phyloP scores from a whole-genome alignment of 2,888 invertebrate species.

The Lepidochrysops patricia region DNA sequence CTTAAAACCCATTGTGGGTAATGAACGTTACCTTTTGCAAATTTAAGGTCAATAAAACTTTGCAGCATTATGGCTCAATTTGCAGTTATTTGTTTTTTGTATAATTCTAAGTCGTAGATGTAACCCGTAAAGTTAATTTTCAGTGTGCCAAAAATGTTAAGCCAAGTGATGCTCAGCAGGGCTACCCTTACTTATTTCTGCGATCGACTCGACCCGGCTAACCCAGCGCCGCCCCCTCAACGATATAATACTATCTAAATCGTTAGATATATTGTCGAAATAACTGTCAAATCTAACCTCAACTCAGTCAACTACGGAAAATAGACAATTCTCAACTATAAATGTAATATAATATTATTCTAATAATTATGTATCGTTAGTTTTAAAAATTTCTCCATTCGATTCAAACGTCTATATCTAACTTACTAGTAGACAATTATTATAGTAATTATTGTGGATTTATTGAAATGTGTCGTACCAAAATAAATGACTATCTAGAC shows the following conservation, averaged over 20 bases:
- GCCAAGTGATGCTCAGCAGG: too few species aligned
- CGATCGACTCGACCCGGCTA: too few species aligned
- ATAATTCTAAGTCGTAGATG: too few species aligned
- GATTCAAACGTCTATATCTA: slow-evolving; percentile 45
- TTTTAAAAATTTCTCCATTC: slow-evolving; percentile 44
- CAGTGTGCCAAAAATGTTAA: too few species aligned
- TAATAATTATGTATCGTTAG: slow-evolving; percentile 22
- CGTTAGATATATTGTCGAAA: slow-evolving; percentile 43
- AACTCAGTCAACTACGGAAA: slow-evolving; percentile 61
- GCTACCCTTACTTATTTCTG: too few species aligned
- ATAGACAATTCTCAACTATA: slow-evolving; percentile 41
- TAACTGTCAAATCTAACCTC: slow-evolving; percentile 41
- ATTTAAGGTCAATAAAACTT: too few species aligned
- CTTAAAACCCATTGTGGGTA: too few species aligned
- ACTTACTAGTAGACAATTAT: slow-evolving; percentile 25
- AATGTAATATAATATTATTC: slow-evolving; percentile 22
- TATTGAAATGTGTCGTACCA: slow-evolving; percentile 42
- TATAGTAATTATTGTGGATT: slow-evolving; percentile 25
- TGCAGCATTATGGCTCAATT: too few species aligned
- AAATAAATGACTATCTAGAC: slow-evolving; percentile 53
- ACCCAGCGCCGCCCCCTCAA: background rate
- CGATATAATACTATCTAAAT: slow-evolving; percentile 25
- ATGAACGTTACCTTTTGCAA: too few species aligned
- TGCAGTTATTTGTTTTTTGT: too few species aligned
- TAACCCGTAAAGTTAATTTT: too few species aligned